Evolutionary conservation across 2,797 vertebrate genomes (phyloP), one percentile per base, ranked within the genome.

Genomic region (Circus cinereus): DNA sequence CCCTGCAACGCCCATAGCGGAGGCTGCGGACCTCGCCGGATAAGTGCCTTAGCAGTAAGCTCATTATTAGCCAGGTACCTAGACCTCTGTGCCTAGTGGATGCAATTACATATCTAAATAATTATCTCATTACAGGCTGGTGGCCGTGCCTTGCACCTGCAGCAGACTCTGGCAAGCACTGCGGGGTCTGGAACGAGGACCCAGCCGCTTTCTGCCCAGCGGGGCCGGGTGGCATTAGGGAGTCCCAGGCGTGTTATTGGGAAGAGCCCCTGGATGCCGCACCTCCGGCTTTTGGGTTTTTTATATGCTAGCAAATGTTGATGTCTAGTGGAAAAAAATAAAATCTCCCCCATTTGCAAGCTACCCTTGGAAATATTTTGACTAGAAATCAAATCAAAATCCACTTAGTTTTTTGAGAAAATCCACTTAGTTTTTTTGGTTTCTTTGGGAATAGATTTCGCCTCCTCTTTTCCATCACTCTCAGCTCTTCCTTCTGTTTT

Each of bases 1-100:
- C 16, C 10, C 27, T 1, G 10, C n/a, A 24, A 2, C 0, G 0
- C 36, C 24, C 3, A 0, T 1, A 2, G 23, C 4, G 4, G 19
- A 5, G 48, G 32, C 73, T 53, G 53, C 6, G 2, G 38, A 12
- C 24, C 43, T 30, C 8, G 0, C 29, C 2, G 2, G 18, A 4
- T 12, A 27, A 22, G 56, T 4, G 13, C n/a, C 36, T 13, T 2
- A 15, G 53, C 42, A n/a, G 57, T 8, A 13, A 20, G 8, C 8
- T 3, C 0, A 6, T 3, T 36, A 8, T 0, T 21, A 30, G 19
- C 30, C 30, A 5, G 67, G 47, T 17, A n/a, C 47, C 27, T 50
- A 8, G 32, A 23, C 2, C 36, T 5, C 30, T 5, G 15, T 26
- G 57, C 43, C 50, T 10, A n/a, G 23, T 2, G 1, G 14, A 4